A percentile compares a stretch with the other conserved stretches of the same genome.
Evolutionary conservation across 30 jellyfish, hydroid and myxozoan genomes (phyloP).

Genomic region (Aurelia coerulea): DNA sequence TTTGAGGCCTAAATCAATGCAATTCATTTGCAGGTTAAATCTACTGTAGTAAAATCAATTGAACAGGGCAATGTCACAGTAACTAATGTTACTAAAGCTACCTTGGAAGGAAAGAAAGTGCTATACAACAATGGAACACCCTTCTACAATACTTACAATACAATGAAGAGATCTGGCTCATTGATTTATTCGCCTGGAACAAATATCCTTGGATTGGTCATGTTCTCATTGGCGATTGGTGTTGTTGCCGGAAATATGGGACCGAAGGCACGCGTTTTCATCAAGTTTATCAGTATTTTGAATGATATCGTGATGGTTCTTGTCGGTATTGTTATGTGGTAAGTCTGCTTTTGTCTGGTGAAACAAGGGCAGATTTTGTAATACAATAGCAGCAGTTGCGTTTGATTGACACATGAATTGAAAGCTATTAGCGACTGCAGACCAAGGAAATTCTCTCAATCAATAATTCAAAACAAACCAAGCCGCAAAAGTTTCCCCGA

Average conservation of each 20-base stretch:
- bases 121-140: not conserved
- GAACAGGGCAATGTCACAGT: conserved; percentile 23
- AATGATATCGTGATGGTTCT: conserved; percentile 92
- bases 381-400: too few relatives aligned
- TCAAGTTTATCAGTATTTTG: conserved; percentile 72
- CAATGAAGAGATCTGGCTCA: conserved; percentile 72
- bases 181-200: conserved; percentile 65
- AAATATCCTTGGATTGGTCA: conserved; percentile 89
- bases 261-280: conserved; percentile 63
- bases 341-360: not conserved
- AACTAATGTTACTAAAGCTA: not conserved
- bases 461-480: too few relatives aligned
- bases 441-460: too few relatives aligned
- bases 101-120: conserved; percentile 29
- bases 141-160: conserved; percentile 41
- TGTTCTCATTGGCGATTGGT: conserved; percentile 94
- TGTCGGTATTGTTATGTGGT: conserved; percentile 95
- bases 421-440: too few relatives aligned
- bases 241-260: conserved; percentile 89
- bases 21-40: conserved; percentile 16
- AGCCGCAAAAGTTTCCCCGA: too few relatives aligned
- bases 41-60: conserved; percentile 13
- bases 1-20: not conserved
- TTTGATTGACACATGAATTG: too few relatives aligned
- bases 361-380: too few relatives aligned